Evolutionary conservation across 2,888 invertebrate species (phyloP).

Genomic region (Drosophila emarginata): DNA sequence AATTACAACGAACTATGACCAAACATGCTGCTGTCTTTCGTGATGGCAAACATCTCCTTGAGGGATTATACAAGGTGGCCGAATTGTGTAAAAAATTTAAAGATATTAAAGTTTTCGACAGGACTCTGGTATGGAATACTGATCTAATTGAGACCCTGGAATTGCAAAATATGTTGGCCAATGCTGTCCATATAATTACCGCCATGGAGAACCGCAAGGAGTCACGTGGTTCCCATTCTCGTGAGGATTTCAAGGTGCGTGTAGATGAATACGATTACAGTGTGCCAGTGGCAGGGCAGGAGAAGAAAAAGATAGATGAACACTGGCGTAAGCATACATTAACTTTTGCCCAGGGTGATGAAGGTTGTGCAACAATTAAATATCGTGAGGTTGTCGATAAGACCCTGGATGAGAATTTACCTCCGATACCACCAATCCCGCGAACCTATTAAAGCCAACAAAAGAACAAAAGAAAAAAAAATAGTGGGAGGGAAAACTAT

Average conservation of each 20-base stretch:
- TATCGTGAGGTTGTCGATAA: constrained; percentile 97
- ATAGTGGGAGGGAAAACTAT: too few species aligned
- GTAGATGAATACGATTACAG: constrained; percentile 95
- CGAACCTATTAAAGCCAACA: constrained; percentile 89
- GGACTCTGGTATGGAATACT: constrained; percentile 96
- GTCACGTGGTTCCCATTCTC: constrained; percentile 97
- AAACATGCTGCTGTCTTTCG: constrained; percentile 98
- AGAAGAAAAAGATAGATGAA: constrained; percentile 87
- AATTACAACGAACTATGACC: constrained; percentile 98
- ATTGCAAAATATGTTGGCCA: constrained; percentile 96
- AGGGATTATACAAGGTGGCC: constrained; percentile 89
- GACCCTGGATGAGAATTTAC: constrained; percentile 93
- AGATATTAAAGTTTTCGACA: constrained; percentile 89
- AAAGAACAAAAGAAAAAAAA: neutral
- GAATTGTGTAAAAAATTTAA: constrained; percentile 89
- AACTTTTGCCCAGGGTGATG: constrained; percentile 86
- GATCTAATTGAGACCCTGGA: constrained; percentile 97
- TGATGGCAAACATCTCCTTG: constrained; percentile 91
- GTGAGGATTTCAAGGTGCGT: constrained; percentile 95
- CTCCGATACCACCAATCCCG: constrained; percentile 94
- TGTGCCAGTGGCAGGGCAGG: constrained; percentile 94
- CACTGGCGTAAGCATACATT: constrained; percentile 99
- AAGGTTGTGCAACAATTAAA: constrained; percentile 90
- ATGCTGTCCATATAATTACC: constrained; percentile 94
- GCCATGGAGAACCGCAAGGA: constrained; percentile 97